Evolutionary conservation across 2,113 vertebrate genomes (phyloP).

Genomic region (Dolichallabes microphthalmus): DNA sequence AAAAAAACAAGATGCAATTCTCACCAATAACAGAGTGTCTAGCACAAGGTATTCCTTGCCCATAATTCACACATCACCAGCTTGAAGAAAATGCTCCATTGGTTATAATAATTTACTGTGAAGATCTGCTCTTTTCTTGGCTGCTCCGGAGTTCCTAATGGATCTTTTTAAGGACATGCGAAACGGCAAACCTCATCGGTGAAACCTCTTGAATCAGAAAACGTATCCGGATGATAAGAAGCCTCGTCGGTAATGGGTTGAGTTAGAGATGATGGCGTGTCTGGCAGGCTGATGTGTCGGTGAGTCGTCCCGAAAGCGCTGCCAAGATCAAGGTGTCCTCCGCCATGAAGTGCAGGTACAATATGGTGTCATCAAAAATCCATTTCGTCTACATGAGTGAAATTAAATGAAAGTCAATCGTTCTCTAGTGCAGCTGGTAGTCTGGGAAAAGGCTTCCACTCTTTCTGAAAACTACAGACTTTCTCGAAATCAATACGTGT

Average conservation of each 20-base stretch:
- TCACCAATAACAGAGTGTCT: not conserved
- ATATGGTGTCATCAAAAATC: not conserved
- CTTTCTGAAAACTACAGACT: not conserved
- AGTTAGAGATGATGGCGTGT: not conserved
- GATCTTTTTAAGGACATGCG: not conserved
- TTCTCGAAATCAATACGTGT: too few species aligned
- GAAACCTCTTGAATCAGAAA: not conserved
- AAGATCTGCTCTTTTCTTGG: not conserved
- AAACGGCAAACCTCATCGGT: not conserved
- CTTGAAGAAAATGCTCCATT: not conserved
- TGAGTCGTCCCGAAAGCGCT: not conserved
- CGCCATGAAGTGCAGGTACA: not conserved
- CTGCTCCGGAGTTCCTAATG: not conserved
- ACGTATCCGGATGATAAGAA: not conserved
- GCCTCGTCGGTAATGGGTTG: not conserved
- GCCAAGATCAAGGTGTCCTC: constrained; percentile 4
- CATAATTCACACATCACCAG: not conserved
- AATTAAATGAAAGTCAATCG: not conserved
- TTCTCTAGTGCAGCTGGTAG: not conserved
- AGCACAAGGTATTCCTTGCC: not conserved
- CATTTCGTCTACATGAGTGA: not conserved
- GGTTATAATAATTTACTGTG: not conserved
- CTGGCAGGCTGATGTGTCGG: not conserved
- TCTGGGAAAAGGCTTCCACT: not conserved
- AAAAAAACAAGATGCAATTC: not conserved